Evolutionary conservation across 2,797 vertebrate species (phyloP), one percentile per base, ranked within the genome.

Genomic region (Danio aesculapii): DNA sequence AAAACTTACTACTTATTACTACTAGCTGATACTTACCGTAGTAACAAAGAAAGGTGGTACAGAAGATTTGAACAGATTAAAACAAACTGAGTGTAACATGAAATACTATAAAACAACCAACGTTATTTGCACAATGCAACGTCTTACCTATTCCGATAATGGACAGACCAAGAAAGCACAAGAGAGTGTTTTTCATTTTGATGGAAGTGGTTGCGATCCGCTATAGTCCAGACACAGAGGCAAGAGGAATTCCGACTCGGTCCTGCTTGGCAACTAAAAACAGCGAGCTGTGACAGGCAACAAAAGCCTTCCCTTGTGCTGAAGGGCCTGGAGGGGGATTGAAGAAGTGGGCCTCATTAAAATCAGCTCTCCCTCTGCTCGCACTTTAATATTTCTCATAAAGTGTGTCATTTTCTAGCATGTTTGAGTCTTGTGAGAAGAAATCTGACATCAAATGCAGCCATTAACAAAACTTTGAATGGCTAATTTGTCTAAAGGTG

Each of bases 211-310:
- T 69, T 14, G 0, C 88, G 90, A 84, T 81, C 57, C 70, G 77
- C 73, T 17, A 61, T 68, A 78, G 89, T 92, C 88, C 85, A 81
- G 81, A 72, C 76, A 79, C 81, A 81, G 85, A 83, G 77, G 70
- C 82, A 79, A 87, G 84, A 90, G 90, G 86, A 84, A 92, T 91
- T 91, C 91, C 90, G 81, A 90, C 89, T 91, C 88, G 83, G 80
- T 88, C 88, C 87, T 93, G 90, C 93, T 90, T 90, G 88, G 94
- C 92, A 93, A 93, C 94, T 88, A 90, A 86, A 89, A 90, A 86
- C 67, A 92, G 92, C 91, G 91, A 92, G 91, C 90, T 89, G 91
- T 91, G 92, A 84, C 84, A 83, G 90, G 85, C 55, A 88, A 94
- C 91, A 94, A 94, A 93, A 92, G 93, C 90, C 88, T 91, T 90